These are phyloP conservation scores for Brassicogethes aeneus DNA, from an alignment of 2,888 invertebrate genomes.

Conservation along the genomic window DNA sequence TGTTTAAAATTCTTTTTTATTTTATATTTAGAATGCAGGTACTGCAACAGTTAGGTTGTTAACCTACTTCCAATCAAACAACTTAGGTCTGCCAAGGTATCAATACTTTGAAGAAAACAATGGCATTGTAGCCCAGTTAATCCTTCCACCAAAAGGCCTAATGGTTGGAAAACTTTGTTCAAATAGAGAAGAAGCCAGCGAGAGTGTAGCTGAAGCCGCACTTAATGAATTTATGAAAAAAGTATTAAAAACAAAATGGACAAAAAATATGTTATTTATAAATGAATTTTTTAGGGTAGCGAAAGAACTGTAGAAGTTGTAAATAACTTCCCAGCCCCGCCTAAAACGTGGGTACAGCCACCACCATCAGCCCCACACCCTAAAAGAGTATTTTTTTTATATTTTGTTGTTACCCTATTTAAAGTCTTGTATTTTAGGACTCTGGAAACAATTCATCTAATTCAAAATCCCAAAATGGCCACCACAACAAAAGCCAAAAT, in stretches of 20 bases:
- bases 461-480: no score
- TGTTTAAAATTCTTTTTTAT: conserved; percentile 5
- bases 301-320: no score
- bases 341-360: conserved; percentile 20
- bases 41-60: conserved; percentile 35
- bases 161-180: conserved; percentile 42
- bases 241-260: conserved; percentile 10
- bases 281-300: no score
- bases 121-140: conserved; percentile 40
- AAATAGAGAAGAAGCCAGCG: conserved; percentile 43
- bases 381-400: not conserved
- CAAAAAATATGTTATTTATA: no score
- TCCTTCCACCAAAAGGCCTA: conserved; percentile 40
- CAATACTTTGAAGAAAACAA: conserved; percentile 35
- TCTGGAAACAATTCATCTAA: no score
- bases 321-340: conserved; percentile 18
- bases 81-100: conserved; percentile 42
- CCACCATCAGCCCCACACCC: conserved; percentile 3
- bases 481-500: no score
- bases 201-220: conserved; percentile 39
- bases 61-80: conserved; percentile 39
- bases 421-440: no score
- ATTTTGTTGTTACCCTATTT: no score
- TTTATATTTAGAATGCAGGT: conserved; percentile 20
- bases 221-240: conserved; percentile 25